These are phyloP conservation scores for Calyptommatus sinebrachiatus DNA, from an alignment of 2,113 vertebrate species.

Conservation along the genomic window DNA sequence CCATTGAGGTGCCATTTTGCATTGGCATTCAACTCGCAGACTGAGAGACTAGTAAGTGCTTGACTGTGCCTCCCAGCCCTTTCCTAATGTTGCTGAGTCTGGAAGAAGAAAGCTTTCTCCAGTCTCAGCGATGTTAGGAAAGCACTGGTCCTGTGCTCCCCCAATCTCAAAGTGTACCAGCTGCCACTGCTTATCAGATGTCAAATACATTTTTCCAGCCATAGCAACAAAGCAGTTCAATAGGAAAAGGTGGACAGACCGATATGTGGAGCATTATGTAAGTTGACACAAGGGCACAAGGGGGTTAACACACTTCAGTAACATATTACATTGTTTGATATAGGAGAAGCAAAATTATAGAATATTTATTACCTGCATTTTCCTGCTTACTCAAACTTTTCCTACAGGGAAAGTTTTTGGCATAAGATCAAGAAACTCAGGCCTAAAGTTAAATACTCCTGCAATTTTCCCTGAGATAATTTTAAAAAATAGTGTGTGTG, in stretches of 20 bases:
- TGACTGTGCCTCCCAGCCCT: no score
- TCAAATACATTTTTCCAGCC: background rate
- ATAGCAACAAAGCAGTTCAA: background rate
- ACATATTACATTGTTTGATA: constrained; percentile 5
- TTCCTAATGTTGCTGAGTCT: no score
- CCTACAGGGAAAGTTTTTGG: background rate
- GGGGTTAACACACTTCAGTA: constrained; percentile 1
- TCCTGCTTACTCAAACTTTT: constrained; percentile 22
- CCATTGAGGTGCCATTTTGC: no score
- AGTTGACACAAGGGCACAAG: constrained; percentile 1
- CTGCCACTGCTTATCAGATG: background rate
- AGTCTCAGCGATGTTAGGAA: no score
- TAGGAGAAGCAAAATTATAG: constrained; percentile 15
- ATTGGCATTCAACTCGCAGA: no score
- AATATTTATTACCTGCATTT: constrained; percentile 25
- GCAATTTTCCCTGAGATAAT: background rate
- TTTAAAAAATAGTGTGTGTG: background rate
- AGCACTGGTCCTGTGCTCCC: no score
- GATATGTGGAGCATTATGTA: constrained; percentile 12
- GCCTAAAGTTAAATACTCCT: background rate
- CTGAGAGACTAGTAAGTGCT: no score
- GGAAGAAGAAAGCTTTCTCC: no score
- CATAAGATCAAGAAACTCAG: constrained; percentile 11
- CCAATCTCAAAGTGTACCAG: no score
- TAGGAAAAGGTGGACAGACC: background rate